These are phyloP conservation scores for Onychomys leucogaster DNA, from an alignment of 2,797 vertebrate species.

Conservation along the genomic window DNA sequence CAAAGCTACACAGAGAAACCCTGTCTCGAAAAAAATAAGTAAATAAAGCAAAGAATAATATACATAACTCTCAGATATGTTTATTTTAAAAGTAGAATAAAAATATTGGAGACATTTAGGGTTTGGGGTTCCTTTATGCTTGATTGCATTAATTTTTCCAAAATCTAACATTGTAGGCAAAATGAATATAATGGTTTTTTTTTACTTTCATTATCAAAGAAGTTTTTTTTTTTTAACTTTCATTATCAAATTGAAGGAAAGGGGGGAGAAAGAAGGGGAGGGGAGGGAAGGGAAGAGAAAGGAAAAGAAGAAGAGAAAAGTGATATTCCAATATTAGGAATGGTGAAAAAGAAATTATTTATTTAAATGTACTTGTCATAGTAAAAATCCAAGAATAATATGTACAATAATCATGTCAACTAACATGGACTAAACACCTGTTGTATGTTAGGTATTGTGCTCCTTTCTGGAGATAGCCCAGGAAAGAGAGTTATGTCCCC, in stretches of 20 bases:
- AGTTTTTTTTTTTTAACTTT: background rate
- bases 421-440: constrained; percentile 25
- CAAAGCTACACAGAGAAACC: no score
- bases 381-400: constrained; percentile 42
- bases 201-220: background rate
- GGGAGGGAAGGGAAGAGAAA: background rate
- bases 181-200: background rate
- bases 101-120: background rate
- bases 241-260: constrained; percentile 11
- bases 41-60: constrained; percentile 49
- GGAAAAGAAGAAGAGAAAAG: background rate
- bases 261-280: background rate
- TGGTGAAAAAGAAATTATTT: constrained; percentile 38
- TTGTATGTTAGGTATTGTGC: background rate
- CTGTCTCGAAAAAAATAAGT: no score
- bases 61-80: background rate
- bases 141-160: constrained; percentile 17
- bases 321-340: background rate
- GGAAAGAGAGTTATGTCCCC: constrained; percentile 3
- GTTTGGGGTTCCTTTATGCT: background rate
- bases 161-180: constrained; percentile 11
- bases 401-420: background rate
- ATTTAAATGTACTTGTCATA: constrained; percentile 12
- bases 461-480: background rate
- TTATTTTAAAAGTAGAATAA: constrained; percentile 54